Percentiles rank a stretch among this genome's conserved stretches.
These are phyloP conservation scores for Potamarius usumacintae DNA, from an alignment of 2,113 vertebrate species.

Conservation along the genomic window DNA sequence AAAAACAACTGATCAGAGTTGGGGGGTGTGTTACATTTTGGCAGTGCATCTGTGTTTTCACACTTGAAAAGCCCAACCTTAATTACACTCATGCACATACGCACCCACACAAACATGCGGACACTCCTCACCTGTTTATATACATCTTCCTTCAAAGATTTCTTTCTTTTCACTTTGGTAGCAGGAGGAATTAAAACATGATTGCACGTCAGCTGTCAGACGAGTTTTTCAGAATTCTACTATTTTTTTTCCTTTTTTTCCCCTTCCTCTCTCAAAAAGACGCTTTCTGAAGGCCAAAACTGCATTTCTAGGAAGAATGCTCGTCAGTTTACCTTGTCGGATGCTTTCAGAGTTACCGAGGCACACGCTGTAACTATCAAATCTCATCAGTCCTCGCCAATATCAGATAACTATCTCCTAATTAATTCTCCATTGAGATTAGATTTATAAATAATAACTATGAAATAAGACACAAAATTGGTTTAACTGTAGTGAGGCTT, in stretches of 20 bases:
- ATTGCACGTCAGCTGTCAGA: slow-evolving; percentile 50
- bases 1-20: neutral
- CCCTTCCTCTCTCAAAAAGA: slow-evolving; percentile 45
- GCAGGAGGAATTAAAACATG: slow-evolving; percentile 68
- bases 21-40: neutral
- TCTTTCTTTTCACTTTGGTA: slow-evolving; percentile 64
- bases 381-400: neutral
- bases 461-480: neutral
- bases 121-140: slow-evolving; percentile 59
- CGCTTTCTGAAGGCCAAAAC: neutral
- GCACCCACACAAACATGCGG: slow-evolving; percentile 30
- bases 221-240: slow-evolving; percentile 70
- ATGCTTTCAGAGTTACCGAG: neutral
- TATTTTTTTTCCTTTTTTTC: no score
- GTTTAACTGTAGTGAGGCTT: neutral
- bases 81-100: neutral
- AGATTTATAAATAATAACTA: neutral
- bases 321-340: neutral
- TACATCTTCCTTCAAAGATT: slow-evolving; percentile 62
- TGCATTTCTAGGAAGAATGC: neutral
- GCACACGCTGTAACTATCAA: neutral
- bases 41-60: neutral
- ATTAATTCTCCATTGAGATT: neutral
- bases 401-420: neutral
- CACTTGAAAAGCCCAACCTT: neutral